A percentile compares a stretch with the other conserved stretches of the same genome.
Conservation (phyloP, 2,888 invertebrate genomes). For the Hyposoter dolosus region DNA sequence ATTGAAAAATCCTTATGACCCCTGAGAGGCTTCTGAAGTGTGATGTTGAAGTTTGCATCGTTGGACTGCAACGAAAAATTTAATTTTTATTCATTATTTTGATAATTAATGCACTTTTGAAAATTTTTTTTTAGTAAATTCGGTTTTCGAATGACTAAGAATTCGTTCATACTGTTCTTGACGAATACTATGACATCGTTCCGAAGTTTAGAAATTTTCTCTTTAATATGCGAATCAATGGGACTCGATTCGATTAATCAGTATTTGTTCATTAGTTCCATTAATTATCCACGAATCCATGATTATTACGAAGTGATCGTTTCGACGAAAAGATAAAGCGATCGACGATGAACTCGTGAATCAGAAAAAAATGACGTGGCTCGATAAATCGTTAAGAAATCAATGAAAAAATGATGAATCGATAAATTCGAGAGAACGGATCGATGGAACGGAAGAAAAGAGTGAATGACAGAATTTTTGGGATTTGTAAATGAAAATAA, state of each 20-base stretch:
- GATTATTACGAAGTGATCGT: background rate
- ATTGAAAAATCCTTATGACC: background rate
- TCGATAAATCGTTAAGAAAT: background rate
- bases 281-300: too few species aligned
- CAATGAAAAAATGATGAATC: constrained; percentile 12
- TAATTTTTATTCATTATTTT: too few species aligned
- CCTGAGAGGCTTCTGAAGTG: too few species aligned
- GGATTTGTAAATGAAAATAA: constrained; percentile 57
- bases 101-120: too few species aligned
- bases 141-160: too few species aligned
- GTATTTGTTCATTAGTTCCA: background rate
- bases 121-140: too few species aligned
- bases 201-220: background rate
- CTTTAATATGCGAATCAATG: background rate
- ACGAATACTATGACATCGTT: background rate
- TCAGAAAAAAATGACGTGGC: background rate
- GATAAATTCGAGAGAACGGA: too few species aligned
- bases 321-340: background rate
- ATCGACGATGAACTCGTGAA: background rate
- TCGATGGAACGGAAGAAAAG: background rate
- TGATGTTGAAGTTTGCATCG: too few species aligned
- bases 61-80: too few species aligned
- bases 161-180: too few species aligned
- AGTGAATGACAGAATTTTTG: background rate
- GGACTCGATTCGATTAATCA: background rate